Base-by-base conservation (phyloP, 1,140 invertebrate species). In the Lepidostoma basale region DNA sequence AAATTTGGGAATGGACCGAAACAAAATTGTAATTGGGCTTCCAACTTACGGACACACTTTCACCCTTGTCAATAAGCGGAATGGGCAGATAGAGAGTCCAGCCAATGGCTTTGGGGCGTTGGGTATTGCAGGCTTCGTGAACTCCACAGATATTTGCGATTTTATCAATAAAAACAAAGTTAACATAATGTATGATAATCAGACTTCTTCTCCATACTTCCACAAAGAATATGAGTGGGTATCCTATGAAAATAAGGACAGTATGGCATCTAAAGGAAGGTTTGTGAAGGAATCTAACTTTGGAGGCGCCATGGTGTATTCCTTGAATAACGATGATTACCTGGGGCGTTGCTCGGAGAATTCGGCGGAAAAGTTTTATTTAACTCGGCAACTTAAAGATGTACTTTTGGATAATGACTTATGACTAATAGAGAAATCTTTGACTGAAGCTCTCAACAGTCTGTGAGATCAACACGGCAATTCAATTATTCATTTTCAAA, bases 41-140 rank as follows among this genome's bases (percentile, higher is more conserved):
- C 93, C 96, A 26, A 94, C 92, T 23, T 98, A 96, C 79, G 96
- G 94, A 5, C 92, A 94, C 76, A 88, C 89, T 2, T 97, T 88
- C 71, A 87, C 78, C 28, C 78, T 96, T 6, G 81, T 88, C 0
- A 93, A 92, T 80, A 72, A 83, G 1, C 73, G 83, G 0, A 92
- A 92, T 75, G 84, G 87, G 28, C 84, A 81, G 18, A 78, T 93
- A 2, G 86, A 87, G 59, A 88, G 91, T 23, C 92, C 93, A 6
- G 88, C 90, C 0, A 82, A 79, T 10, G 91, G 89, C 6, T 83
- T 84, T 75, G 92, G 92, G 1, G 70, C 74, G 0, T 74, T 85
- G 1, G 91, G 91, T 1, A 87, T 86, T 63, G 74, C 79, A n/a
- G 93, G 93, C 1, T 94, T 91, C 76, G 85, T 89, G 3, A 81